Base-by-base conservation (phyloP, 2,888 invertebrate genomes). In the Poecilobothrus nobilitatus region DNA sequence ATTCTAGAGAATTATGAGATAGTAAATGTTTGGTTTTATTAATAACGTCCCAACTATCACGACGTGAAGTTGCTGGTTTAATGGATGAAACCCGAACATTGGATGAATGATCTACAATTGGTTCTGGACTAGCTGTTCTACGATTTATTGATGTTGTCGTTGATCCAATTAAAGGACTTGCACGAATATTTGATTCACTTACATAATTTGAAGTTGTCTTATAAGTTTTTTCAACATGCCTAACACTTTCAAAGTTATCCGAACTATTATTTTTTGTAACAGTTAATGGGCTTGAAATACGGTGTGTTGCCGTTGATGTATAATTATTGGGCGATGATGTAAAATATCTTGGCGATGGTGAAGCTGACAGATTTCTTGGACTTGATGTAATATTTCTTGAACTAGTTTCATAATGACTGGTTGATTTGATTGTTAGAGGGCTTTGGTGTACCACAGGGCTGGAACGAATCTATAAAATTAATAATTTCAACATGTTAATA, bases 41-140 rank as follows among this genome's bases (percentile, higher is more conserved):
- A 69, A 92, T 87, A 8, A 89, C 88, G 76, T 93, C 92, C 92
- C 92, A 92, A 33, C 91, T 91, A 76, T 92, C 92, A 67, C 89
- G 85, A 70, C 91, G 84, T 0, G 85, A 83, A 5, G 84, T 79
- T 1, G 85, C 83, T 37, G 86, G 85, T 70, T 85, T 84, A 73
- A 84, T 79, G 2, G 87, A 84, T 1, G 88, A 88, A 4, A 89
- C 88, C 76, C 85, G 82, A 67, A 86, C 82, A 73, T 86, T 85
- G 6, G 86, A 86, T 37, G 84, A 84, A 69, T 85, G 84, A 76
- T 86, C 86, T 20, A 86, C 82, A 33, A 86, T 82, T 44, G 78
- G 79, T 66, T 81, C 81, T 0, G 87, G 86, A 73, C 86, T 86
- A 66, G 83, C 81, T 1, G 83, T 84, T 68, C 86, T 84, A 72